Evolutionary conservation across 2,797 vertebrate genomes (phyloP).

Genomic region (Poecilia gillii): DNA sequence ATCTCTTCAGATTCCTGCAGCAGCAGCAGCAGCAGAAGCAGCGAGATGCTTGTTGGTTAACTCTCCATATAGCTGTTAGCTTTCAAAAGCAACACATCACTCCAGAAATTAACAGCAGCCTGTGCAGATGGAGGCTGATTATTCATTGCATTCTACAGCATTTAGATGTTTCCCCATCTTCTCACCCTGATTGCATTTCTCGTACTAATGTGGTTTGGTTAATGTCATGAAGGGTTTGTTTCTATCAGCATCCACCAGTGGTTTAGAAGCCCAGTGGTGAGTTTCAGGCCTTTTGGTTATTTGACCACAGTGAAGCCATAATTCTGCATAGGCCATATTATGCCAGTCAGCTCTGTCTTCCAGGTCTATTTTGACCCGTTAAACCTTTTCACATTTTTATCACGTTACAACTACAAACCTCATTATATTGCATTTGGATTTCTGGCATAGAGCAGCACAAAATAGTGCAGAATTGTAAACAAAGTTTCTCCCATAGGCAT

Average conservation of each 20-base stretch:
- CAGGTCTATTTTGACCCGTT: background rate
- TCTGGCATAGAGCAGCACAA: background rate
- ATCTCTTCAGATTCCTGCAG: background rate
- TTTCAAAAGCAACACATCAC: background rate
- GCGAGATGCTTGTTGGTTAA: background rate
- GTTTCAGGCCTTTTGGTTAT: background rate
- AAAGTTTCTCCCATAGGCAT: background rate
- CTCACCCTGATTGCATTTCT: background rate
- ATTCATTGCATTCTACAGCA: background rate
- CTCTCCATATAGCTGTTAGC: background rate
- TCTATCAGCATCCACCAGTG: background rate
- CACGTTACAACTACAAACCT: background rate
- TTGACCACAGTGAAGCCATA: background rate
- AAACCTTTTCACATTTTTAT: background rate
- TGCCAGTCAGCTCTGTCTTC: background rate
- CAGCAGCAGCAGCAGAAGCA: background rate
- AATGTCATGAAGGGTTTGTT: background rate
- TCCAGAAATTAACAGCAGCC: background rate
- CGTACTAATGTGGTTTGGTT: background rate
- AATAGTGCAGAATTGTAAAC: background rate
- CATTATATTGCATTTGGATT: background rate
- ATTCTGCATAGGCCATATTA: background rate
- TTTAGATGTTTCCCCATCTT: background rate
- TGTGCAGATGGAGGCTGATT: background rate
- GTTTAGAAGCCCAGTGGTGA: background rate